phyloP scores from a whole-genome alignment of 2,888 invertebrate species.

The Eudemis profundana region DNA sequence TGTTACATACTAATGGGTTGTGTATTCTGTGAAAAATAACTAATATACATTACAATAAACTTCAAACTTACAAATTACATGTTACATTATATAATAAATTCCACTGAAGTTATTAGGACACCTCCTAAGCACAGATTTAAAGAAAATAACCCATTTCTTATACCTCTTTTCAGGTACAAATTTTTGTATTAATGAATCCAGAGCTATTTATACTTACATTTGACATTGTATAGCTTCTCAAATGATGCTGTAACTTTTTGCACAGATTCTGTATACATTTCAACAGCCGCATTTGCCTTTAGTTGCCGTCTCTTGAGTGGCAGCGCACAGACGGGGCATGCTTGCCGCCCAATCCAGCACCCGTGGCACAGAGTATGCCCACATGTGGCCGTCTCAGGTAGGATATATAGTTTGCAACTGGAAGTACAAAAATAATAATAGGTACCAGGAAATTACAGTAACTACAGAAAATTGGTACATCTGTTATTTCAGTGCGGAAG shows the following conservation, averaged over 20 bases:
- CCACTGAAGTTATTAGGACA: too few species aligned
- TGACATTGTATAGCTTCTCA: constrained; percentile 68
- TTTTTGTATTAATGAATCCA: too few species aligned
- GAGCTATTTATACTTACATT: constrained; percentile 60
- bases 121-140: too few species aligned
- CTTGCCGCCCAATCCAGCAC: constrained; percentile 67
- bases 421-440: constrained; percentile 4
- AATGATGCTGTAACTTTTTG: constrained; percentile 60
- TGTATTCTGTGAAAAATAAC: too few species aligned
- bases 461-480: too few species aligned
- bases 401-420: constrained; percentile 72
- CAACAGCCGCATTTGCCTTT: constrained; percentile 63
- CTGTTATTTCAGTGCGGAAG: too few species aligned
- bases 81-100: too few species aligned
- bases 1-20: too few species aligned
- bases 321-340: constrained; percentile 64
- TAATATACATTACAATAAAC: too few species aligned
- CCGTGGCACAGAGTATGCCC: constrained; percentile 72
- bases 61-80: too few species aligned
- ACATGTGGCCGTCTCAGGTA: constrained; percentile 69
- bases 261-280: constrained; percentile 62
- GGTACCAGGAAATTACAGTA: neutral
- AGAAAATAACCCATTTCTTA: too few species aligned
- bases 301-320: constrained; percentile 59
- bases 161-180: too few species aligned